Base-by-base conservation (phyloP, 2,113 vertebrate genomes). In the Daphoenositta chrysoptera region DNA sequence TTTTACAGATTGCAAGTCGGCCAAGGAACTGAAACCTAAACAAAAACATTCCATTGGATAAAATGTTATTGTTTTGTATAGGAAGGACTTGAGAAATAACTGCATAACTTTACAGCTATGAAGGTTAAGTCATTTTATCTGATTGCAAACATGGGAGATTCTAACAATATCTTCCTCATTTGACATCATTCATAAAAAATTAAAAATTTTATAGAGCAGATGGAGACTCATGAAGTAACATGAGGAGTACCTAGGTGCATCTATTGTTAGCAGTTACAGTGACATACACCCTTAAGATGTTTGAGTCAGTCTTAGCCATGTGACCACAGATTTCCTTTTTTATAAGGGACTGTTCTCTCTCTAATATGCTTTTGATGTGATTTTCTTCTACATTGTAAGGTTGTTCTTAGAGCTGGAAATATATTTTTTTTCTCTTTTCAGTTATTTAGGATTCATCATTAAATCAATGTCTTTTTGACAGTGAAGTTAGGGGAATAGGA, bases 221-320 rank as follows among this genome's bases (percentile, higher is more conserved):
- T 30, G 5, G 23, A 8, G 11, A 65, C 22, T 65, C 23, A 6
- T 40, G 22, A 78, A 63, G n/a, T 23, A 24, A 42, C 26, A 64
- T 17, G 10, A 73, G 31, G 23, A 58, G 5, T 31, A 81, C 3
- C 5, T 69, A 51, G 11, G 11, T 66, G 13, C 16, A 61, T 13
- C 3, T 87, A n/a, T 13, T 35, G 31, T 4, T 65, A 26, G 28
- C 5, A 54, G 9, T 50, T 66, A 51, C 17, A 78, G 48, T 21
- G 21, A 33, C 18, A 53, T 30, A 70, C 2, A 33, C 4, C 3
- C 11, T 66, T 31, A 28, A 5, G 8, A 11, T 2, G 0, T 14
- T 57, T 68, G 26, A 50, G 10, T 37, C 35, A 39, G 10, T 65
- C 19, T 69, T 61, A 65, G 33, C 4, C 5, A 3, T 5, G 7